These are phyloP conservation scores for Drosophila funebris DNA, from an alignment of 1,140 invertebrate genomes.

Conservation along the genomic window DNA sequence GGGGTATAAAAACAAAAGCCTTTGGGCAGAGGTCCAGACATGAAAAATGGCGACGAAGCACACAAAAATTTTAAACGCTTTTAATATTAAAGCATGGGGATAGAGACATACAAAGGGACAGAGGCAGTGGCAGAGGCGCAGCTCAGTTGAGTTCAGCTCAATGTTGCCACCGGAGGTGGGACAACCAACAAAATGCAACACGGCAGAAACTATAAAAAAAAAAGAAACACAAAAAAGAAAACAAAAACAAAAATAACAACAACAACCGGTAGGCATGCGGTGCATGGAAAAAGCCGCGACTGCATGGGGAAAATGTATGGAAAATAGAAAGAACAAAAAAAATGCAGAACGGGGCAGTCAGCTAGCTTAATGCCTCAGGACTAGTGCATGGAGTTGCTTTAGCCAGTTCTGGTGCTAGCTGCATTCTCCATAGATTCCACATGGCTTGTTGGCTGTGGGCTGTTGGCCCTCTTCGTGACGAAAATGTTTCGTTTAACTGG, in stretches of 20 bases:
- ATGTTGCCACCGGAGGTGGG: slow-evolving; percentile 14
- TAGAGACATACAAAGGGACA: slow-evolving; percentile 24
- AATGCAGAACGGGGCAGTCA: neutral
- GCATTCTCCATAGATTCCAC: slow-evolving; percentile 10
- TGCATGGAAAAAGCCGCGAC: slow-evolving; percentile 55
- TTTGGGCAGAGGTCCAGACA: slow-evolving; percentile 23
- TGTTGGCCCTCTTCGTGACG: slow-evolving; percentile 70
- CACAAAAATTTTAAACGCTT: slow-evolving; percentile 74
- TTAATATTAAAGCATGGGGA: slow-evolving; percentile 76
- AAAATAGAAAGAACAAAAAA: neutral
- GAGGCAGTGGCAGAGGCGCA: neutral
- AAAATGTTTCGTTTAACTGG: slow-evolving; percentile 80
- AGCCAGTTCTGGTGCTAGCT: neutral
- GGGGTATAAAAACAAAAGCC: slow-evolving; percentile 27
- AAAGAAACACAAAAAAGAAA: slow-evolving; percentile 34
- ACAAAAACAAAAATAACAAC: slow-evolving; percentile 35
- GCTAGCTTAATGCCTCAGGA: slow-evolving; percentile 5
- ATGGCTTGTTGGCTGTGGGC: slow-evolving; percentile 45
- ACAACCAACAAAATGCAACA: slow-evolving; percentile 67
- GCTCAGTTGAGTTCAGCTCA: too few species aligned
- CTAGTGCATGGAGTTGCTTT: slow-evolving; percentile 6
- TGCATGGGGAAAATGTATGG: slow-evolving; percentile 34
- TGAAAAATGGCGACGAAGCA: slow-evolving; percentile 70
- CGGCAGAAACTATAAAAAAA: slow-evolving; percentile 40
- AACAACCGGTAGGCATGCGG: slow-evolving; percentile 49